These are phyloP conservation scores for Caenorhabditis inopinata DNA, from an alignment of 1,140 invertebrate species.

Conservation along the genomic window DNA sequence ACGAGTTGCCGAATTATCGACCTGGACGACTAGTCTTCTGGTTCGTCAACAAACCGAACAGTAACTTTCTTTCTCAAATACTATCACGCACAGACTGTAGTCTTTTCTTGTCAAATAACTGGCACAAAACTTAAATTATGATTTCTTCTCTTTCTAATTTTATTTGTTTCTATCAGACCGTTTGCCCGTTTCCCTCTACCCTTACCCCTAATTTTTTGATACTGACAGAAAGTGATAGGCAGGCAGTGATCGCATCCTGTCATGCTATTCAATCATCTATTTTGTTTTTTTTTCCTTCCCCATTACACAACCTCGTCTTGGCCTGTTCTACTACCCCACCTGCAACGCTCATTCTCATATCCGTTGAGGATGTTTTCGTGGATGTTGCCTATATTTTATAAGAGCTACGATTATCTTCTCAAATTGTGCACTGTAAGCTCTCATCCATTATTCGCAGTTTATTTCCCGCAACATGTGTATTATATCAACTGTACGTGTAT, in stretches of 20 bases:
- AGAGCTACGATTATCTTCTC: constrained; percentile 23
- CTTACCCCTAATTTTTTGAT: neutral
- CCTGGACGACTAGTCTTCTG: constrained; percentile 27
- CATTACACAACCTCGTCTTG: neutral
- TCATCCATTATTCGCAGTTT: too few relatives aligned
- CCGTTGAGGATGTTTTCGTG: neutral
- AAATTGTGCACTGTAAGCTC: neutral
- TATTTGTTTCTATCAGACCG: neutral
- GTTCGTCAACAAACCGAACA: constrained; percentile 13
- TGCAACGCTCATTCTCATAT: neutral
- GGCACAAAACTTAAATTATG: neutral
- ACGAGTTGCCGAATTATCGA: constrained; percentile 29
- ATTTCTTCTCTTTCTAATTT: neutral
- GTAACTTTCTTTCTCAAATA: neutral
- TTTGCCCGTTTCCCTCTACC: neutral
- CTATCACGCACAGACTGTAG: too few relatives aligned
- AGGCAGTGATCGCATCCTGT: neutral
- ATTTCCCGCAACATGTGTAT: neutral
- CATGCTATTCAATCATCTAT: neutral
- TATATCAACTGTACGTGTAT: neutral
- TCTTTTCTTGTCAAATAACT: neutral
- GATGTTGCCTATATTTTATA: constrained; percentile 24
- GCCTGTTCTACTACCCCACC: neutral
- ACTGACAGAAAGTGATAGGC: neutral
- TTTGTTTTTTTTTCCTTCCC: neutral